phyloP scores from a whole-genome alignment of 2,113 vertebrate genomes.

The Urocitellus parryii region DNA sequence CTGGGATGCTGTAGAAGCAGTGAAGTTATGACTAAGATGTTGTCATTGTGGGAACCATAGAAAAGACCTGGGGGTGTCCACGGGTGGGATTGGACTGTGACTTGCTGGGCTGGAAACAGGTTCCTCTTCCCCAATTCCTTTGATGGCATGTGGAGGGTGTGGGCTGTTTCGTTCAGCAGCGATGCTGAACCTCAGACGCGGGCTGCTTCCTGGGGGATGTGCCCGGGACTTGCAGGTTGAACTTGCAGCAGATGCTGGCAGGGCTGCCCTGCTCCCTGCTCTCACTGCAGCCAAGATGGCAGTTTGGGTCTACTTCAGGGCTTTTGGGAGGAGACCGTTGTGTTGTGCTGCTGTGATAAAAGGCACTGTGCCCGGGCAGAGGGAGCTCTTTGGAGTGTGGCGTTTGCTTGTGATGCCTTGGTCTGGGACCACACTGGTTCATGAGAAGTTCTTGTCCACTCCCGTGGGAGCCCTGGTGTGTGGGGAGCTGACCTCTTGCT shows the following conservation, averaged over 20 bases:
- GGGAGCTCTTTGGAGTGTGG: not conserved
- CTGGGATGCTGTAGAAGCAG: not conserved
- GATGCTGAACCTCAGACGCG: not conserved
- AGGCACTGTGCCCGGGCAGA: not conserved
- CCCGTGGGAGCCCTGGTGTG: not conserved
- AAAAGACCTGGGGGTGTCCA: not conserved
- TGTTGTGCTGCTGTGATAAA: not conserved
- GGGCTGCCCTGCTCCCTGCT: not conserved
- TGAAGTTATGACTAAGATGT: not conserved
- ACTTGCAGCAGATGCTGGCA: not conserved
- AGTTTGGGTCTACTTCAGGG: not conserved
- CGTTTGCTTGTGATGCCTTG: not conserved
- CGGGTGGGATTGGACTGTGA: not conserved
- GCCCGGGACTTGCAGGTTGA: not conserved
- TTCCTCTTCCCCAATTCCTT: not conserved
- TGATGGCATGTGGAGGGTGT: accelerated
- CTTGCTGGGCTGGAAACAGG: not conserved
- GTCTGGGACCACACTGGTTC: not conserved
- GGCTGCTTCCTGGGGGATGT: no score
- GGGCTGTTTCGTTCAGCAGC: no score
- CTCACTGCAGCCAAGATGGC: not conserved
- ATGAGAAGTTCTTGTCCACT: accelerated
- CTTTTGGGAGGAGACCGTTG: not conserved
- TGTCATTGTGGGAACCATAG: not conserved
- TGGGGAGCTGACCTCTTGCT: not conserved